A percentile compares a stretch with the other conserved stretches of the same genome.
phyloP scores from a whole-genome alignment of 64 coral and sea anemone genomes.

The Porites australiensis region DNA sequence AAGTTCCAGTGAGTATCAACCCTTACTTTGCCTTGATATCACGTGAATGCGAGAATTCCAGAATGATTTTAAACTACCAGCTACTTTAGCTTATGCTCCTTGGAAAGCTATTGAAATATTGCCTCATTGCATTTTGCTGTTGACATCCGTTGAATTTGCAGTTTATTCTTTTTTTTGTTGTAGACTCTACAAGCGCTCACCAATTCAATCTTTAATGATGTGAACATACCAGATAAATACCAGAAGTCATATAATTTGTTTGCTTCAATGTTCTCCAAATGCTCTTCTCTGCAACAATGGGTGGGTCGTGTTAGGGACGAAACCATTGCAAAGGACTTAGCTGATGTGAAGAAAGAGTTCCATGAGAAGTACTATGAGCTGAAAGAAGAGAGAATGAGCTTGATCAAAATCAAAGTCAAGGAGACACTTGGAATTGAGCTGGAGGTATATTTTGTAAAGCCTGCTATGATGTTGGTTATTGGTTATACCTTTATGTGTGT shows the following conservation, averaged over 20 bases:
- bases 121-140: too few species aligned
- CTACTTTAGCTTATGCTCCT: too few species aligned
- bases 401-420: slow-evolving; percentile 86
- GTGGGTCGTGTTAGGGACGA: slow-evolving; percentile 66
- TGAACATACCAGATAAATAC: slow-evolving; percentile 63
- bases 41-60: too few species aligned
- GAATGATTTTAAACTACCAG: too few species aligned
- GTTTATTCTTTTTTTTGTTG: background rate
- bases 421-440: slow-evolving; percentile 76
- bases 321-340: slow-evolving; percentile 80
- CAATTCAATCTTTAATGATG: slow-evolving; percentile 95
- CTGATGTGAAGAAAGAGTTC: slow-evolving; percentile 51
- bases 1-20: too few species aligned
- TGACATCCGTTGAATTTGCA: too few species aligned
- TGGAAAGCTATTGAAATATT: too few species aligned
- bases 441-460: background rate
- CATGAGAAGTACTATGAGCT: slow-evolving; percentile 85
- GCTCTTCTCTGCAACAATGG: slow-evolving; percentile 75
- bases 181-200: slow-evolving; percentile 44
- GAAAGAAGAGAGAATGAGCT: slow-evolving; percentile 86
- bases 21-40: too few species aligned
- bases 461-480: too few species aligned
- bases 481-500: too few species aligned
- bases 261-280: slow-evolving; percentile 75
- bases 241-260: slow-evolving; percentile 55